phyloP scores from a whole-genome alignment of 2,113 vertebrate genomes.

The Glareola pratincola region DNA sequence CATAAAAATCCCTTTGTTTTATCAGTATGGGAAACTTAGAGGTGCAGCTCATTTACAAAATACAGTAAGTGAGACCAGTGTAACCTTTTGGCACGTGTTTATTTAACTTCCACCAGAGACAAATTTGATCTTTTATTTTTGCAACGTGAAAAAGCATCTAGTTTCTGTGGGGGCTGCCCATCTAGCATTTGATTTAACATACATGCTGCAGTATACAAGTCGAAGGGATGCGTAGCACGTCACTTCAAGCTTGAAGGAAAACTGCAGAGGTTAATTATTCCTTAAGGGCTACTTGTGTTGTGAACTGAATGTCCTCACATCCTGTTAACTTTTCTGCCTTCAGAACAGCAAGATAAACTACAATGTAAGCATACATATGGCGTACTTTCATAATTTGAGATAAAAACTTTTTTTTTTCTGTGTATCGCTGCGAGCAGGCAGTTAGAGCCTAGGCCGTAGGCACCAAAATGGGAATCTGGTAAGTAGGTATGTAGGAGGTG shows the following conservation, averaged over 20 bases:
- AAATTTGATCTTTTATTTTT: background rate
- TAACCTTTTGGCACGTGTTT: background rate
- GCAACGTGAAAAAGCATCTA: background rate
- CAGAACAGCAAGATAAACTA: background rate
- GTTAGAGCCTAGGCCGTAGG: background rate
- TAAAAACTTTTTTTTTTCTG: background rate
- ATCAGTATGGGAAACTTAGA: background rate
- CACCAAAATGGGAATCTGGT: background rate
- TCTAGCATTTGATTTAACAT: background rate
- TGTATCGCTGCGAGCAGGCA: background rate
- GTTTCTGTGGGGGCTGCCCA: background rate
- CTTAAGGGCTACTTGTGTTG: background rate
- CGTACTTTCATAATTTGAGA: background rate
- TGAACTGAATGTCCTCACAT: background rate
- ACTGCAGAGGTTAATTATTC: background rate
- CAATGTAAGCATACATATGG: background rate
- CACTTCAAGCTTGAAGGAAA: background rate
- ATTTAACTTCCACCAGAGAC: background rate
- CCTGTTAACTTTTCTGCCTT: background rate
- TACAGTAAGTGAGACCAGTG: background rate
- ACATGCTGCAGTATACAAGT: background rate
- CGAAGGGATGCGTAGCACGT: background rate
- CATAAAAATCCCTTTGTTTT: background rate
- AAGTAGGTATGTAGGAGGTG: background rate
- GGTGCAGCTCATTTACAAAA: background rate